Evolutionary conservation across 1,140 invertebrate species (phyloP).

Genomic region (Conopomorpha cramerella): DNA sequence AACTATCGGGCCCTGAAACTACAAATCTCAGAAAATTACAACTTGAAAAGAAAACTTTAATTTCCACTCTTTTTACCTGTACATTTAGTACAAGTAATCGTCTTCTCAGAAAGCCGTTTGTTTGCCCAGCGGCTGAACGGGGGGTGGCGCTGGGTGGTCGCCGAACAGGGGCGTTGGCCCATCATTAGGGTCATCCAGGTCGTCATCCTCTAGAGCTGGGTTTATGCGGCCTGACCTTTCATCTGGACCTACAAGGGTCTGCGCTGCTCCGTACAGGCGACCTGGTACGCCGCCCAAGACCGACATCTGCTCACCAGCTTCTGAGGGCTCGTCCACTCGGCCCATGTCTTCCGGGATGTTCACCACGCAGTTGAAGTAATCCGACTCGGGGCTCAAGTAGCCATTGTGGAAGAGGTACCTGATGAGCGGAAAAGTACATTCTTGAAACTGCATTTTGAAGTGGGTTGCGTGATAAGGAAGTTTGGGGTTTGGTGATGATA

Average conservation of each 20-base stretch:
- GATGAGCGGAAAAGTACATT: too few species aligned
- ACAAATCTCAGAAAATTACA: too few species aligned
- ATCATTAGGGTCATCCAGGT: conserved; percentile 63
- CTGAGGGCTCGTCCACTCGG: conserved; percentile 79
- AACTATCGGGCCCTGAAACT: too few species aligned
- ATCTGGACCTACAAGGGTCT: conserved; percentile 77
- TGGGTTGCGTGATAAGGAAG: too few species aligned
- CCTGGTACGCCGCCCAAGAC: conserved; percentile 66
- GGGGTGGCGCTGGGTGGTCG: conserved; percentile 40
- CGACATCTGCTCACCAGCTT: conserved; percentile 75
- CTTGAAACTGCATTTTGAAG: too few species aligned
- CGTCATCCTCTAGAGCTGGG: conserved; percentile 90
- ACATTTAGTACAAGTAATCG: conserved; percentile 14
- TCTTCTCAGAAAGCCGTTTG: conserved; percentile 56
- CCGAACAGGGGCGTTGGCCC: conserved; percentile 54
- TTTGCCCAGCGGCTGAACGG: conserved; percentile 49
- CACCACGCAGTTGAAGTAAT: conserved; percentile 92
- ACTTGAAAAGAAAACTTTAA: too few species aligned
- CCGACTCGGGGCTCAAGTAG: conserved; percentile 82
- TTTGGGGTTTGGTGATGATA: too few species aligned
- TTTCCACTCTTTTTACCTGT: background rate
- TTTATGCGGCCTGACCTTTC: conserved; percentile 94
- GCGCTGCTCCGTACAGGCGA: conserved; percentile 71
- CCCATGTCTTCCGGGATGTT: conserved; percentile 92
- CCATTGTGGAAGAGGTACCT: conserved; percentile 81